Base-by-base conservation (phyloP, 2,113 vertebrate genomes). In the Ictalurus punctatus region DNA sequence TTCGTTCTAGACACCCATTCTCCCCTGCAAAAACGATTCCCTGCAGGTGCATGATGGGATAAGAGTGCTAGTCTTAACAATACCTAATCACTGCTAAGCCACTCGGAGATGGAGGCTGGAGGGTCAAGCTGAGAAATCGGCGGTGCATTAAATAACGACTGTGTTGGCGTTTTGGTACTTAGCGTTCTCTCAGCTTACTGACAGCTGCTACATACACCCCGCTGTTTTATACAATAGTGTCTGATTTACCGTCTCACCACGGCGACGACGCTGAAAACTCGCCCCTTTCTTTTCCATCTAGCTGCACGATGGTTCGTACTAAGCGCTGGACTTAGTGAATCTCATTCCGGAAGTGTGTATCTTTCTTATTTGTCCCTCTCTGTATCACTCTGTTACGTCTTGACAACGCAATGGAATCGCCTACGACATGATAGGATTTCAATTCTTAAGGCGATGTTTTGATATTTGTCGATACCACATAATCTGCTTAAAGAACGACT, bases 71-170 rank as follows among this genome's bases (percentile, higher is more conserved):
- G 59, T 82, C 48, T 37, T 54, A 79, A 89, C 83, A 91, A 88
- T 83, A 69, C 63, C 67, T 74, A 89, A 90, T 89, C 90, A 85
- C 79, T 59, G 59, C 59, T 74, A 69, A 54, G 74, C 86, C 86
- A 80, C 71, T 87, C 52, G 30, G 79, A 74, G 52, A 58, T 27
- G 69, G 44, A 76, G 84, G 54, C 54, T 85, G 17, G 17, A 58
- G 27, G 52, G 56, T 82, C 56, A 34, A 59, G 67, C 30, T 25
- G 61, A 52, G 83, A 84, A 67, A 13, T 56, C 30, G 4, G 54
- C 3, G 30, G 69, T 37, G 30, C 69, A 69, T 82, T 87, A 87
- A 67, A 30, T 82, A 81, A 37, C 23, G 9, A 56, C 34, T 37
- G 65, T 67, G 86, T 87, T 40, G 83, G 69, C 12, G 40, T 59